Percentiles rank a stretch among this genome's conserved stretches.
These are phyloP conservation scores for Psittacus erithacus DNA, from an alignment of 2,113 vertebrate genomes.

Conservation along the genomic window DNA sequence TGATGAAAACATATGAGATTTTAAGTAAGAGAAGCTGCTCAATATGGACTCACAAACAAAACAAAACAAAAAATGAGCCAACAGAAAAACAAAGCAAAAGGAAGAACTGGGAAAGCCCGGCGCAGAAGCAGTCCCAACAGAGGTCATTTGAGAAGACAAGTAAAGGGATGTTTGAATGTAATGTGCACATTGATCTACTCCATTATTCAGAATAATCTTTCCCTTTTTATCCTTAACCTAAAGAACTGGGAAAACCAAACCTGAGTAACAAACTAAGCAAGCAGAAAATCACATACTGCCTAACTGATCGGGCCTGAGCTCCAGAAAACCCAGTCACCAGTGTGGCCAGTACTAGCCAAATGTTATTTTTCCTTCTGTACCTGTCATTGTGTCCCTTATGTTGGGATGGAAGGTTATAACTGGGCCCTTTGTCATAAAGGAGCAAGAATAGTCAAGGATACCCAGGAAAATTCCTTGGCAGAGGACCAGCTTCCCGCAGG, in stretches of 20 bases:
- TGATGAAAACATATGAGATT: conserved; percentile 58
- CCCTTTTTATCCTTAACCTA: not conserved
- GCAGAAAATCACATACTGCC: not conserved
- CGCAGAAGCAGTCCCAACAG: not conserved
- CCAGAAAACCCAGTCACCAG: not conserved
- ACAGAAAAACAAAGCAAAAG: conserved; percentile 7
- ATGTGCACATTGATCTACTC: not conserved
- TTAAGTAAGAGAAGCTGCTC: conserved; percentile 59
- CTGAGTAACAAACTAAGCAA: not conserved
- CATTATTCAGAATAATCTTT: not conserved
- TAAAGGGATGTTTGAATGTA: not conserved
- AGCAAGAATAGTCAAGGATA: conserved; percentile 2
- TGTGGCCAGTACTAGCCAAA: not conserved
- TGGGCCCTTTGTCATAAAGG: not conserved
- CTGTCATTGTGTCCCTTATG: not conserved
- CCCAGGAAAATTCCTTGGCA: conserved; percentile 46
- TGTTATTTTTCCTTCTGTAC: not conserved
- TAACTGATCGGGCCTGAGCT: not conserved
- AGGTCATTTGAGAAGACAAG: not conserved
- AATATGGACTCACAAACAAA: conserved; percentile 39
- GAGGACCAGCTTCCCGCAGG: conserved; percentile 23
- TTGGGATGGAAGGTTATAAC: not conserved
- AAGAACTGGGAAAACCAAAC: conserved; percentile 2
- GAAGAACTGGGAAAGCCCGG: not conserved
- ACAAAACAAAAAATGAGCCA: not conserved